A percentile compares a stretch with the other conserved stretches of the same genome.
These are phyloP conservation scores for Bombyx huttoni DNA, from an alignment of 2,888 invertebrate genomes.

Conservation along the genomic window DNA sequence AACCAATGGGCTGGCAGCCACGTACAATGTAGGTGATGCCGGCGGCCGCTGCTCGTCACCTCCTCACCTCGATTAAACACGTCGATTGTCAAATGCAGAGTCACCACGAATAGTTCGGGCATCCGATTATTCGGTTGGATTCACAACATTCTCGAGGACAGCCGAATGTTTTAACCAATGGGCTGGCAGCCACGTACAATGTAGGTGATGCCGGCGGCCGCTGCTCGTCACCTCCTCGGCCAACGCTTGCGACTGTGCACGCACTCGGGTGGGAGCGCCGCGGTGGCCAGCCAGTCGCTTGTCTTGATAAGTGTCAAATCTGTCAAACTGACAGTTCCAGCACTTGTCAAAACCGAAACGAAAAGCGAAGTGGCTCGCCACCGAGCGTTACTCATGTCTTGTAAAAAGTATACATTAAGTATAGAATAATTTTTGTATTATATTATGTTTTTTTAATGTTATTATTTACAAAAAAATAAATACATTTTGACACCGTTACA, in stretches of 20 bases:
- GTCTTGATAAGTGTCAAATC: slow-evolving; percentile 15
- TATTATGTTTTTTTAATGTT: slow-evolving; percentile 54
- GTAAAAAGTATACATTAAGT: slow-evolving; percentile 66
- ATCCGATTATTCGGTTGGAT: slow-evolving; percentile 43
- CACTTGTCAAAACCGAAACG: slow-evolving; percentile 11
- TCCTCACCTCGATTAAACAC: slow-evolving; percentile 1
- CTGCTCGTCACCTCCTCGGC: slow-evolving; percentile 33
- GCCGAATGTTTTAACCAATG: slow-evolving; percentile 49
- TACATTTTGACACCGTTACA: slow-evolving; percentile 70
- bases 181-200: slow-evolving; percentile 60
- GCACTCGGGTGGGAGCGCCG: slow-evolving; percentile 49
- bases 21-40: slow-evolving; percentile 68
- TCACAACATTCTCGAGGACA: slow-evolving; percentile 28
- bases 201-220: slow-evolving; percentile 55
- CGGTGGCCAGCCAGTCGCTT: slow-evolving; percentile 55
- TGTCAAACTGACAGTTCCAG: slow-evolving; percentile 14
- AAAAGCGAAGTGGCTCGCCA: slow-evolving; percentile 54
- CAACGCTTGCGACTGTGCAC: slow-evolving; percentile 69
- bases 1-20: slow-evolving; percentile 41
- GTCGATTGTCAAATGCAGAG: slow-evolving; percentile 5
- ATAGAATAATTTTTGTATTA: slow-evolving; percentile 50
- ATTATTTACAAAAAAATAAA: slow-evolving; percentile 64
- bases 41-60: slow-evolving; percentile 32
- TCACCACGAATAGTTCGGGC: slow-evolving; percentile 17
- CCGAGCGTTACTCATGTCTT: slow-evolving; percentile 56